Evolutionary conservation across 2,797 vertebrate genomes (phyloP).

Genomic region (Hirundo rustica): DNA sequence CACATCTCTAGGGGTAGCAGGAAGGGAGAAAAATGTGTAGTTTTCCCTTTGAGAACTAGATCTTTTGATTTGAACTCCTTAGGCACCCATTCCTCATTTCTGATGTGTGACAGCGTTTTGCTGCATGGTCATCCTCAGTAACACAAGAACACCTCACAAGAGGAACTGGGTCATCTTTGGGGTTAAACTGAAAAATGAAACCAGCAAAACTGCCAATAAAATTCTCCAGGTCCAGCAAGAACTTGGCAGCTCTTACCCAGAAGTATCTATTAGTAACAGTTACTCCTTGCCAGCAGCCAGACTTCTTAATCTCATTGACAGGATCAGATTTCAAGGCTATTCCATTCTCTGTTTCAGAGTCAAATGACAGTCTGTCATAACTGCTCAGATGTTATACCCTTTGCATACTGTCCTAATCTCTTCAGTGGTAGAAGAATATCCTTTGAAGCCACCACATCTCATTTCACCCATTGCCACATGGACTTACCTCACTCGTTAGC

Average conservation of each 20-base stretch:
- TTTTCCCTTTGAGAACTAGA: slow-evolving; percentile 14
- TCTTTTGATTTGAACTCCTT: slow-evolving; percentile 20
- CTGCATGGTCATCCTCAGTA: not conserved
- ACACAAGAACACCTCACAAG: not conserved
- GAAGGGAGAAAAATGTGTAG: not conserved
- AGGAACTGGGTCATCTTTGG: slow-evolving; percentile 13
- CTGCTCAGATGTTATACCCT: not conserved
- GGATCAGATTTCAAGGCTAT: slow-evolving; percentile 40
- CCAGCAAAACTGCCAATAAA: slow-evolving; percentile 27
- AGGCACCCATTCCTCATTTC: not conserved
- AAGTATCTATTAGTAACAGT: slow-evolving; percentile 33
- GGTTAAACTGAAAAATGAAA: slow-evolving; percentile 32
- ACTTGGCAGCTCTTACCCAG: slow-evolving; percentile 37
- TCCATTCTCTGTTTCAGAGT: slow-evolving; percentile 37
- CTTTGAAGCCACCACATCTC: slow-evolving; percentile 20
- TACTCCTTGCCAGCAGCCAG: slow-evolving; percentile 55
- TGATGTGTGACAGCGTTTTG: not conserved
- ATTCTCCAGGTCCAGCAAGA: slow-evolving; percentile 36
- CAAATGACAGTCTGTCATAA: slow-evolving; percentile 46
- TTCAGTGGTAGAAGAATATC: not conserved
- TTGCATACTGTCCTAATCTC: slow-evolving; percentile 1
- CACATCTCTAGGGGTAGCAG: not conserved
- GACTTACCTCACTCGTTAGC: not conserved
- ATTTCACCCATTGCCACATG: not conserved
- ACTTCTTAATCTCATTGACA: slow-evolving; percentile 36